Evolutionary conservation across 2,113 vertebrate genomes (phyloP).

Genomic region (Jacana jacana): DNA sequence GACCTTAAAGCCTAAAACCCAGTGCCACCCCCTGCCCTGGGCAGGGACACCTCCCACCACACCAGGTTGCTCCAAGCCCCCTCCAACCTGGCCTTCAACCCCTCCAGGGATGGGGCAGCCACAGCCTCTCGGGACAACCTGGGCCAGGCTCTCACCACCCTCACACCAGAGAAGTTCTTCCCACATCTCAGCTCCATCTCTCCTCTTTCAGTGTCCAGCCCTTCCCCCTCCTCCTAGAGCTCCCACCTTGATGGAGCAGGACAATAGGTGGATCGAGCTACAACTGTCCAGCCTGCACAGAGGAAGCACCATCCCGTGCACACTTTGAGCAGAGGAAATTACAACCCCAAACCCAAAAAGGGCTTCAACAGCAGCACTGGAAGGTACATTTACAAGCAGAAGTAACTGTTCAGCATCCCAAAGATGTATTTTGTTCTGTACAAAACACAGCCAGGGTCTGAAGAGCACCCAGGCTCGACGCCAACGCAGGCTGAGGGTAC

Average conservation of each 20-base stretch:
- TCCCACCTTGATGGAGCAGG: neutral
- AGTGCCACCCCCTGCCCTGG: too few relatives aligned
- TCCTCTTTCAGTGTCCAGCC: too few relatives aligned
- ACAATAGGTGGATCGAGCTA: neutral
- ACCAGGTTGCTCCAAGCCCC: too few relatives aligned
- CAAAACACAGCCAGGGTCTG: neutral
- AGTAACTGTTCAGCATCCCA: neutral
- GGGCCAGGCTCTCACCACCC: too few relatives aligned
- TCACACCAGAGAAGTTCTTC: too few relatives aligned
- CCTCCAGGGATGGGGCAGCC: too few relatives aligned
- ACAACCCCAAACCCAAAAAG: neutral
- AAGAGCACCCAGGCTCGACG: neutral
- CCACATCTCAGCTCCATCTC: too few relatives aligned
- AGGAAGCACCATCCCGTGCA: neutral
- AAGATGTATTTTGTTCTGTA: neutral
- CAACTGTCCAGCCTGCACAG: neutral
- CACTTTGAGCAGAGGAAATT: neutral
- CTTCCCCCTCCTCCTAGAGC: too few relatives aligned
- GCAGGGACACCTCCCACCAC: too few relatives aligned
- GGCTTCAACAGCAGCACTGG: neutral
- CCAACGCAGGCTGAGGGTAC: neutral
- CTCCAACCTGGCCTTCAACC: too few relatives aligned
- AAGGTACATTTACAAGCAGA: neutral
- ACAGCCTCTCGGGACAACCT: too few relatives aligned
- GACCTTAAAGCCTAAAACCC: too few relatives aligned